Evolutionary conservation across 1,140 invertebrate species (phyloP).

Genomic region (Sinella curviseta): DNA sequence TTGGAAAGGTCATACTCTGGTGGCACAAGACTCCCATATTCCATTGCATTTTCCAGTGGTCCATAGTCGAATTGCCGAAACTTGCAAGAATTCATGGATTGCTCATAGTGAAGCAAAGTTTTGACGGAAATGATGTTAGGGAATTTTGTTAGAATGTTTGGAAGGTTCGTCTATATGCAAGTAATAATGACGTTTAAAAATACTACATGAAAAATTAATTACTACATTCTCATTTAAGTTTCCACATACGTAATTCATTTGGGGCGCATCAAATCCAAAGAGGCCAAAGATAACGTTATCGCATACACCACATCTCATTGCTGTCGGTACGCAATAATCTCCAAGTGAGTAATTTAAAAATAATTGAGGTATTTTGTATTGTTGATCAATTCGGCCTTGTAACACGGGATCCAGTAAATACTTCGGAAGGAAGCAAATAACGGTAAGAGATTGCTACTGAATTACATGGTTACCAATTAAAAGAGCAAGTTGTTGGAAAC

Average conservation of each 20-base stretch:
- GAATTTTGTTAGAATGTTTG: not conserved
- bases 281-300: not conserved
- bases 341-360: not conserved
- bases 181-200: not conserved
- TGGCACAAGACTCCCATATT: not conserved
- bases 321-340: not conserved
- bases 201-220: not conserved
- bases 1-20: not conserved
- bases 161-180: slow-evolving; percentile 6
- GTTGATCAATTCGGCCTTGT: not conserved
- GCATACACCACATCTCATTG: not conserved
- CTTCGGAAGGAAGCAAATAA: too few species aligned
- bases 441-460: not conserved
- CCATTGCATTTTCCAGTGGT: not conserved
- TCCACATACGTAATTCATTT: slow-evolving; percentile 1
- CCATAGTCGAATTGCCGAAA: slow-evolving; percentile 15
- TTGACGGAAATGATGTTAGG: slow-evolving; percentile 1
- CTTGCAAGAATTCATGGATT: not conserved
- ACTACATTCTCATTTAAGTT: too few species aligned
- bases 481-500: not conserved
- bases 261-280: slow-evolving; percentile 4
- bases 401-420: not conserved
- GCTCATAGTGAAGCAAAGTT: not conserved
- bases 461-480: not conserved
- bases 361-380: not conserved